Percentiles rank a stretch among this genome's conserved stretches.
Conservation (phyloP, 2,113 vertebrate genomes). For the Indicator maculatus region DNA sequence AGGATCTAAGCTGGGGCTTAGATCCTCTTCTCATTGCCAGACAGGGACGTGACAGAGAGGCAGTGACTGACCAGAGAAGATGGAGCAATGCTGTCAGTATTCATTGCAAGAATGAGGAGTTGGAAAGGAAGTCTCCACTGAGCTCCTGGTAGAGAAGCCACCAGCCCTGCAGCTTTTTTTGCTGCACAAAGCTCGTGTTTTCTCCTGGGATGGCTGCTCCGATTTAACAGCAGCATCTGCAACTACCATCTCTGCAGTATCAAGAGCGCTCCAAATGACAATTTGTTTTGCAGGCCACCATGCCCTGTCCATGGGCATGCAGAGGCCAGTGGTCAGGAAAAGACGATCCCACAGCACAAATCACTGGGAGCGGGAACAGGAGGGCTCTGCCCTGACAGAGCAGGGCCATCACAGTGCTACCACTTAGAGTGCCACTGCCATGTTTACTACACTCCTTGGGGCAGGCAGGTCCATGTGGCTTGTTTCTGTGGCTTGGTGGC, state of each 20-base stretch:
- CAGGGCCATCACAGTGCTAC: conserved; percentile 19
- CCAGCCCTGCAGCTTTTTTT: background rate
- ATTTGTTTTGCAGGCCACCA: too few relatives aligned
- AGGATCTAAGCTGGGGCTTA: background rate
- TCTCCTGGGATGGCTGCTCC: too few relatives aligned
- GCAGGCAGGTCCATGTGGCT: background rate
- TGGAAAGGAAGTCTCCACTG: conserved; percentile 83
- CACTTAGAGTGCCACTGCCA: too few relatives aligned
- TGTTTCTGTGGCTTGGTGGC: background rate
- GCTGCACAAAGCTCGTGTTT: too few relatives aligned
- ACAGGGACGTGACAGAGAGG: conserved; percentile 90
- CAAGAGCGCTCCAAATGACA: too few relatives aligned
- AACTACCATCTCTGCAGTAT: too few relatives aligned
- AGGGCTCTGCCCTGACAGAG: conserved; percentile 23
- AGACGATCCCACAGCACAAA: too few relatives aligned
- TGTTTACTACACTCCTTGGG: background rate
- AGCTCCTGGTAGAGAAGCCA: background rate
- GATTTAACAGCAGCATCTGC: too few relatives aligned
- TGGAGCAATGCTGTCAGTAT: conserved; percentile 92
- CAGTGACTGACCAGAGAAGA: conserved; percentile 91
- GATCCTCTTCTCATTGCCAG: background rate
- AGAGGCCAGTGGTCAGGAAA: too few relatives aligned
- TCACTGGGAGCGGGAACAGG: too few relatives aligned
- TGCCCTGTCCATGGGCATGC: too few relatives aligned
- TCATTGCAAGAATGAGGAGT: conserved; percentile 91